A percentile compares a stretch with the other conserved stretches of the same genome.
These are phyloP conservation scores for Platysternon megacephalum DNA, from an alignment of 2,113 vertebrate genomes.

Conservation along the genomic window DNA sequence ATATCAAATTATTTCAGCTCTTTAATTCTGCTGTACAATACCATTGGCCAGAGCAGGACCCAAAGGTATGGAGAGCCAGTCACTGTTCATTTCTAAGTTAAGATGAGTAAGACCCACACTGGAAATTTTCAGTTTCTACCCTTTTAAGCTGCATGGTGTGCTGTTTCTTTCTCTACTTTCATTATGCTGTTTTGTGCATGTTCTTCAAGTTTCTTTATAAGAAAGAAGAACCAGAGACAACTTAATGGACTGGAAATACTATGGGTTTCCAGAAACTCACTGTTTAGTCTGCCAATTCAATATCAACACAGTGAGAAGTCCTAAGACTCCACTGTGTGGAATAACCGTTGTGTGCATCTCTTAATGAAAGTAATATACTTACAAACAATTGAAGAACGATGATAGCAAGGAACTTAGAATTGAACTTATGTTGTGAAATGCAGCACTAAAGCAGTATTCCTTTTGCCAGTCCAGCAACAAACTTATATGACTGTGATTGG, in stretches of 20 bases:
- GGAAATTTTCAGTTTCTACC: not conserved
- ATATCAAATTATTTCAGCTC: not conserved
- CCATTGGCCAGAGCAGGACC: fast-evolving
- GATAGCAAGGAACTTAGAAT: not conserved
- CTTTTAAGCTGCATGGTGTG: not conserved
- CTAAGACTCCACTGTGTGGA: not conserved
- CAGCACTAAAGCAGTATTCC: fast-evolving
- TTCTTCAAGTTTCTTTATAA: not conserved
- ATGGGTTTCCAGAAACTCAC: not conserved
- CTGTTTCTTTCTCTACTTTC: not conserved
- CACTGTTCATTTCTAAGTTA: not conserved
- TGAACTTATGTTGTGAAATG: not conserved
- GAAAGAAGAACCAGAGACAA: not conserved
- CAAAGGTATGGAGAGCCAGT: not conserved
- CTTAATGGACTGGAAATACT: not conserved
- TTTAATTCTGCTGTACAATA: not conserved
- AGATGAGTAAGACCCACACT: not conserved
- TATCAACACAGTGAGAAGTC: not conserved
- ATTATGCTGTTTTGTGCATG: not conserved
- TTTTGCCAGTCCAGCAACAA: not conserved
- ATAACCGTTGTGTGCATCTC: not conserved
- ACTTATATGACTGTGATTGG: not conserved
- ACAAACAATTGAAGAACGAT: not conserved
- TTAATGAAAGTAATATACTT: not conserved
- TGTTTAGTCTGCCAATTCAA: not conserved